Conservation (phyloP, 2,797 vertebrate species). For the Anguilla pacifica region DNA sequence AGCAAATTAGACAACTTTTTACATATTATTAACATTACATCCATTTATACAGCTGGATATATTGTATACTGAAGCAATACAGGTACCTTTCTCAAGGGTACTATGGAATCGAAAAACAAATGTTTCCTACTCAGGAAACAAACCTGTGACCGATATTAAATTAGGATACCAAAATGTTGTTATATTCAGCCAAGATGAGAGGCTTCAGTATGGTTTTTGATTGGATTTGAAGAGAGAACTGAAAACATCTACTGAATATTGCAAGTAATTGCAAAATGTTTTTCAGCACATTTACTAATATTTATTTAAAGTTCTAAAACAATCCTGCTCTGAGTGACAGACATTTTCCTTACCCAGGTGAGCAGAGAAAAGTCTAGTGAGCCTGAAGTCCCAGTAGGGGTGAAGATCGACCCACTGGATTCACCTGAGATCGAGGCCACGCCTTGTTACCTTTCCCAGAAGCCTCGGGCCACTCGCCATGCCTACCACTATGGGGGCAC, state of each 20-base stretch:
- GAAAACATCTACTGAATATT: neutral
- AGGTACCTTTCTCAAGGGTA: no score
- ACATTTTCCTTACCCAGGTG: constrained; percentile 64
- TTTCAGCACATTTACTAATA: neutral
- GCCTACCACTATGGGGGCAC: constrained; percentile 84
- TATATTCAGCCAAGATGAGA: neutral
- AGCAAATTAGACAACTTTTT: no score
- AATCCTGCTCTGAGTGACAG: neutral
- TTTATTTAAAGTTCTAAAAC: neutral
- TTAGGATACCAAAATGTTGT: neutral
- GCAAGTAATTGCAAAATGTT: neutral
- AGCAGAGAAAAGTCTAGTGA: constrained; percentile 74
- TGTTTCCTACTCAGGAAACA: no score
- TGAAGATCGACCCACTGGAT: constrained; percentile 66
- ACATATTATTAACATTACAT: no score
- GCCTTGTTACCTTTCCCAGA: constrained; percentile 76
- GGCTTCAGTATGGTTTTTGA: neutral
- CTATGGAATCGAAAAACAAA: no score
- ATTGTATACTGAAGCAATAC: no score
- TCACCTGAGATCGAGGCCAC: constrained; percentile 52
- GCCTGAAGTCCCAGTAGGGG: constrained; percentile 63
- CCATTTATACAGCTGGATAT: no score
- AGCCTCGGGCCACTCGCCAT: constrained; percentile 68
- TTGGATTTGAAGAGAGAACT: neutral
- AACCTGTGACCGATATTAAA: neutral